Evolutionary conservation across 2,888 invertebrate genomes (phyloP), one percentile per base, ranked within the genome.

Genomic region (Heterodera filipjevi): DNA sequence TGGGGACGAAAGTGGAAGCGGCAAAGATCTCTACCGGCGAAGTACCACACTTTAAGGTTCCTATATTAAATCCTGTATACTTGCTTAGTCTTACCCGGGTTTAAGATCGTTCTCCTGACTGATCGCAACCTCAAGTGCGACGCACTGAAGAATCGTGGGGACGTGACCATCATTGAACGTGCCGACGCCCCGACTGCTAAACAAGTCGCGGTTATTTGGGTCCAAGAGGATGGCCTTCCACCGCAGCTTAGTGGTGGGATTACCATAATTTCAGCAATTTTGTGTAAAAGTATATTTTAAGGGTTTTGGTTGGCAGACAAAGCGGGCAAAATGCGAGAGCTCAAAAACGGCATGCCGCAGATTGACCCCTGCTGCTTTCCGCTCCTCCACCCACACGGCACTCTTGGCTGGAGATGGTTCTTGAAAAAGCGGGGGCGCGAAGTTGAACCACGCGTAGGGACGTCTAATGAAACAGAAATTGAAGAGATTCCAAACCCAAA

Each of bases 171-270:
- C 3, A 70, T 70, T 27, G 71, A 70, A 27, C n/a, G 71, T n/a
- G 46, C 71, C 0, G 71, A 70, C n/a, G 71, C 71, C 8, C 71
- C 71, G 1, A 8, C 71, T 6, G 71, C 71, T 30, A 44, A 39
- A n/a, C 71, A 70, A 30, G 46, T 70, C n/a, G 39, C 71, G 5
- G 71, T 70, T 27, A 70, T 70, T 27, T 70, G 71, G 71, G 71
- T 70, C 5, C 30, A 70, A 8, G 71, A 70, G 30, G 71, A 70
- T 6, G 71, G 71, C 6, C 30, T 70, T 5, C n/a, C 71, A 44
- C 71, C 71, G 3, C n/a, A 39, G 6, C 5, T 70, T 6, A 70
- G 71, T 27, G 71, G 71, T 70, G n/a, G 27, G 27, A 14, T n/a
- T 59, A 3, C n/a, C 27, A n/a, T 5, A 1, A 59, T n/a, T 59